phyloP scores from a whole-genome alignment of 2,888 invertebrate species.

The Coremacera marginata region DNA sequence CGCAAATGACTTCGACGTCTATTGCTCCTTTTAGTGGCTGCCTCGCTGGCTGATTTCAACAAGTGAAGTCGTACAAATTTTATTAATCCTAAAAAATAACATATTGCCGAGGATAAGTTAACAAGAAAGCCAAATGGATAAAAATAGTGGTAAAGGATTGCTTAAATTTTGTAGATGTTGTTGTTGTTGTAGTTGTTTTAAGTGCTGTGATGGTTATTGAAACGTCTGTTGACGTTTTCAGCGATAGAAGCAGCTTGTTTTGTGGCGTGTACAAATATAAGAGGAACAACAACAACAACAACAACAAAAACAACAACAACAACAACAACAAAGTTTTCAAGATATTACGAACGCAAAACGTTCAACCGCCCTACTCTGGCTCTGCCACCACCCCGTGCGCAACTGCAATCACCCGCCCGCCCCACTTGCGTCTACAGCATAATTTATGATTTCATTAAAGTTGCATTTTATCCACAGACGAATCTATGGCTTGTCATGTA shows the following conservation, averaged over 20 bases:
- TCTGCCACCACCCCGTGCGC: neutral
- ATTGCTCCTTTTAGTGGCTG: too few species aligned
- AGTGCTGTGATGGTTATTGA: conserved; percentile 2
- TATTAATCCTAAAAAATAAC: too few species aligned
- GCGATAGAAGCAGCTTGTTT: neutral
- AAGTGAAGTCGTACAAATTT: too few species aligned
- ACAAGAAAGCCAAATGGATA: neutral
- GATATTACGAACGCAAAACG: neutral
- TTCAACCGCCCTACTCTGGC: neutral
- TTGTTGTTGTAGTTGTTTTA: conserved; percentile 6
- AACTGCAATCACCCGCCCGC: neutral
- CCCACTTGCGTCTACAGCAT: conserved; percentile 41
- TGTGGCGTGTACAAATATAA: neutral
- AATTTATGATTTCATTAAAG: conserved; percentile 69
- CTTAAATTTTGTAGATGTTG: neutral
- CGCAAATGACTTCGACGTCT: too few species aligned
- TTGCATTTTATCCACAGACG: conserved; percentile 64
- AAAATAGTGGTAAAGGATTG: neutral
- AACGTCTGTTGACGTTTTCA: conserved; percentile 3
- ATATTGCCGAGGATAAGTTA: too few species aligned
- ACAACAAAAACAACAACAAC: neutral
- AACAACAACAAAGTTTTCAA: neutral
- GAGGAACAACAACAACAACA: neutral
- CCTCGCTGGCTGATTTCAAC: too few species aligned
- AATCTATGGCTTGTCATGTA: conserved; percentile 62